phyloP scores from a whole-genome alignment of 2,113 vertebrate species.

The Orientallactaga bullata region DNA sequence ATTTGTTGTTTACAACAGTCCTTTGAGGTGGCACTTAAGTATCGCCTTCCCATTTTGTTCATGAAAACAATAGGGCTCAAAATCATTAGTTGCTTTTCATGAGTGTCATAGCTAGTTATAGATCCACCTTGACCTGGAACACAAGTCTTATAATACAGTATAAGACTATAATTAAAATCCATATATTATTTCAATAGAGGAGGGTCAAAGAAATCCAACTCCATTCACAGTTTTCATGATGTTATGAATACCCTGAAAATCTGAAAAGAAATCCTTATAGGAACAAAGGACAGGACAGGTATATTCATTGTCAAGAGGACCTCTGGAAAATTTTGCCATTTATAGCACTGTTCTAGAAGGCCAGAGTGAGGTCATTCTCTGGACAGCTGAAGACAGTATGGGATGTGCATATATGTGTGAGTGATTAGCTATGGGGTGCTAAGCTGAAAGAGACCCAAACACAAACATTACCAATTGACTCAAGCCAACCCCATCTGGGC shows the following conservation, averaged over 20 bases:
- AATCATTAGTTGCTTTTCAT: not conserved
- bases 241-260: not conserved
- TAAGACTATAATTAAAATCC: constrained; percentile 27
- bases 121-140: not conserved
- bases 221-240: not conserved
- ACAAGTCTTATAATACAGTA: not conserved
- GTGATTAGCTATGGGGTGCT: not conserved
- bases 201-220: not conserved
- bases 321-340: constrained; percentile 40
- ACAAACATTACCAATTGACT: not conserved
- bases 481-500: not conserved
- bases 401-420: not conserved
- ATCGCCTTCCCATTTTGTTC: not conserved
- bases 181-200: not conserved
- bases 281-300: constrained; percentile 1
- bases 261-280: not conserved
- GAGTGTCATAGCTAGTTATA: not conserved
- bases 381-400: constrained; percentile 58
- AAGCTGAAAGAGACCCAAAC: constrained; percentile 3
- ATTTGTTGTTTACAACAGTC: not conserved
- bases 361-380: constrained; percentile 32
- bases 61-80: not conserved
- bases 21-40: not conserved
- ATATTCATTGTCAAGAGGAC: not conserved
- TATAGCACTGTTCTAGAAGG: constrained; percentile 9